These are phyloP conservation scores for Telmatherina bonti DNA, from an alignment of 2,797 vertebrate genomes.

Conservation along the genomic window DNA sequence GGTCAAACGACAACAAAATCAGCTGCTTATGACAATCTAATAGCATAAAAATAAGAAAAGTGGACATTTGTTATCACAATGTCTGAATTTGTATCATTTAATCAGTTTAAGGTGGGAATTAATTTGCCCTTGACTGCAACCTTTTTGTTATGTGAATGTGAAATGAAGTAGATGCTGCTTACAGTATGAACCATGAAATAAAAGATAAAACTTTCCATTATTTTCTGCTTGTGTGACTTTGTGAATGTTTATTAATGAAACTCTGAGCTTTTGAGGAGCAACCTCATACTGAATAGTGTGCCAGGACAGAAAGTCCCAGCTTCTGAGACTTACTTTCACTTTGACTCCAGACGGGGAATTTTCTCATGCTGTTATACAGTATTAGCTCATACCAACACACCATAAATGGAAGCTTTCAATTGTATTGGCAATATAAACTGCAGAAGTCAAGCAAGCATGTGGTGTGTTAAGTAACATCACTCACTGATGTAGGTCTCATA, in stretches of 20 bases:
- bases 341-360: slow-evolving; percentile 56
- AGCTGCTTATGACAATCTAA: slow-evolving; percentile 1
- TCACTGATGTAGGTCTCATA: not conserved
- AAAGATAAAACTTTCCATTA: not conserved
- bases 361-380: slow-evolving; percentile 42
- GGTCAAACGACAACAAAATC: slow-evolving; percentile 42
- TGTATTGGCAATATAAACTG: not conserved
- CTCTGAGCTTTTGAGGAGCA: not conserved
- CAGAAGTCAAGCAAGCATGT: not conserved
- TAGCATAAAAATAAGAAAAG: not conserved
- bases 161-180: not conserved
- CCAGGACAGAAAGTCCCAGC: slow-evolving; percentile 34
- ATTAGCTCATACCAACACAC: slow-evolving; percentile 16
- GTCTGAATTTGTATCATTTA: not conserved
- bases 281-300: not conserved
- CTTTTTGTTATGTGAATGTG: slow-evolving; percentile 2
- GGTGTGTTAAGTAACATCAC: slow-evolving; percentile 7
- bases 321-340: slow-evolving; percentile 26
- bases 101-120: not conserved
- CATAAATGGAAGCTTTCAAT: slow-evolving; percentile 2
- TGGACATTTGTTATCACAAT: not conserved
- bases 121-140: not conserved
- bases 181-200: not conserved
- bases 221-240: slow-evolving; percentile 4
- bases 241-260: not conserved